Evolutionary conservation across 1,140 invertebrate genomes (phyloP), one percentile per base, ranked within the genome.

Genomic region (Ooceraea biroi): DNA sequence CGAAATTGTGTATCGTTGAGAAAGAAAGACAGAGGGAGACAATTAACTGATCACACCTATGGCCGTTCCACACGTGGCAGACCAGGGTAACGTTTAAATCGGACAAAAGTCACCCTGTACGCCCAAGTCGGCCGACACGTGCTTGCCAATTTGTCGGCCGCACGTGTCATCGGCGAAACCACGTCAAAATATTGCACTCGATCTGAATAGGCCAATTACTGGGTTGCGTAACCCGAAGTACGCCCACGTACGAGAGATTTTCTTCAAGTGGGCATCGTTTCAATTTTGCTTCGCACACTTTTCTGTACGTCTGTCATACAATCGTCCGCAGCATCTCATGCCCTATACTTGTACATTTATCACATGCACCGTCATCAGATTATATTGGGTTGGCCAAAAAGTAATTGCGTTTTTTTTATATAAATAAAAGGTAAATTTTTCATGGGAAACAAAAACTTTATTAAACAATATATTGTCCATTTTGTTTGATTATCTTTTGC

Each of bases 141-240:
- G 92, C 76, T 71, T 74, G 89, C 66, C 89, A 91, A 92, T 91
- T 92, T 90, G 88, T 88, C 80, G 80, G 22, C 83, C 77, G 88
- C 93, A 93, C 93, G 93, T 93, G 93, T 85, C 92, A 77, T 84
- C 89, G 86, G 91, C 93, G 91, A 94, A 93, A 94, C 92, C 92
- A 91, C 92, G 91, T 92, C 91, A 90, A 92, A 93, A 93, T 93
- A 93, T 92, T 92, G 90, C 88, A 83, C 83, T 58, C 87, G 82
- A 82, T 89, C 78, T 93, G 91, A 93, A 93, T 93, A 91, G 91
- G 92, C 91, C 91, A 93, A 93, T 93, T 92, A 88, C 30, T 46
- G 55, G 63, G 22, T 25, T 61, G 57, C 19, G 78, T 73, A 82
- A 46, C 25, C 36, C 14, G 25, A 74, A 76, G 65, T 36, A 88